A percentile compares a stretch with the other conserved stretches of the same genome.
These are phyloP conservation scores for Pyrocoelia pectoralis DNA, from an alignment of 2,888 invertebrate genomes.

Conservation along the genomic window DNA sequence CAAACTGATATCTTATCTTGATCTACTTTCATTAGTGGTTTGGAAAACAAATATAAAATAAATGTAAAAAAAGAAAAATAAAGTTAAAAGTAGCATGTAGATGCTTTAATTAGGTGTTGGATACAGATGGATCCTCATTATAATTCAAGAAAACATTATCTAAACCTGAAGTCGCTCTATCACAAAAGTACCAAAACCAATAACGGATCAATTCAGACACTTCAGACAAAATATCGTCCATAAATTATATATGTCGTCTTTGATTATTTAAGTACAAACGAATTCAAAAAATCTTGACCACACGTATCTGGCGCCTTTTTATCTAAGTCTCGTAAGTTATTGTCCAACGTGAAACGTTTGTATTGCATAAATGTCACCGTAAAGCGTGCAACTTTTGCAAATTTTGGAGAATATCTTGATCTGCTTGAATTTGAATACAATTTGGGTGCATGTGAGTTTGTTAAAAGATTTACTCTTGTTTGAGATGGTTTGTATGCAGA, in stretches of 20 bases:
- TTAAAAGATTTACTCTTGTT: constrained; percentile 42
- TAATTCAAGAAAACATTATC: constrained; percentile 39
- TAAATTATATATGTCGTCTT: constrained; percentile 37
- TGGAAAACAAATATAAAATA: constrained; percentile 33
- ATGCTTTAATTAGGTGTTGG: constrained; percentile 41
- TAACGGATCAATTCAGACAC: constrained; percentile 37
- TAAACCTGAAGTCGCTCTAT: constrained; percentile 39
- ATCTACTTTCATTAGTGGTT: constrained; percentile 30
- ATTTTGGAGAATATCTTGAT: constrained; percentile 48
- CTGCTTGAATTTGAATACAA: constrained; percentile 55
- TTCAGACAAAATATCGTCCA: constrained; percentile 35
- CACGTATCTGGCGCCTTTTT: constrained; percentile 8
- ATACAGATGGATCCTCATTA: constrained; percentile 41
- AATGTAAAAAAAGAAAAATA: constrained; percentile 31
- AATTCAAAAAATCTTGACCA: constrained; percentile 22
- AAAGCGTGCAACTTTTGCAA: constrained; percentile 44
- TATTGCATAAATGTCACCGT: neutral
- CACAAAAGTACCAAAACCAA: constrained; percentile 38
- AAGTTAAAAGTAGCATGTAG: constrained; percentile 37
- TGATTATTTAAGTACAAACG: constrained; percentile 29
- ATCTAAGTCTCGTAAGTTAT: neutral
- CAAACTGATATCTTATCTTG: constrained; percentile 31
- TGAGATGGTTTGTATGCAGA: constrained; percentile 52
- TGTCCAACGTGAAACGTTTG: no score
- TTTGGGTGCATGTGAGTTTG: constrained; percentile 57